A percentile compares a stretch with the other conserved stretches of the same genome.
Conservation (phyloP, 2,888 invertebrate species). For the Diloba caeruleocephala region DNA sequence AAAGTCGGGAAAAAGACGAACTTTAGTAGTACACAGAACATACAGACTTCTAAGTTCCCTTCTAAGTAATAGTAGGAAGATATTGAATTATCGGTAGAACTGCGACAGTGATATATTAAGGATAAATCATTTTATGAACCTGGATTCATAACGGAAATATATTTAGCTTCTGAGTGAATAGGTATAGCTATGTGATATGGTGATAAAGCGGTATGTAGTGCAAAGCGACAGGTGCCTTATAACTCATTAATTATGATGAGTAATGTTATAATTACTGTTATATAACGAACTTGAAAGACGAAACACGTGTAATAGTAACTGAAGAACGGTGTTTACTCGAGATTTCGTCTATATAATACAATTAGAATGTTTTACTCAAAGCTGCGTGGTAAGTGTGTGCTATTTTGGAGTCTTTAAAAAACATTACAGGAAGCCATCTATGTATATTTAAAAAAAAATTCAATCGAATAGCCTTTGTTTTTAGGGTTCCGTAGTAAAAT, state of each 20-base stretch:
- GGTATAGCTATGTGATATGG: constrained; percentile 28
- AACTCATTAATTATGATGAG: constrained; percentile 32
- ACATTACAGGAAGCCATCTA: too few relatives aligned
- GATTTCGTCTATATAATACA: too few relatives aligned
- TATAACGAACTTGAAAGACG: too few relatives aligned
- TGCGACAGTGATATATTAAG: constrained; percentile 25
- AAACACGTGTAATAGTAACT: neutral
- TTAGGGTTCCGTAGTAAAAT: too few relatives aligned
- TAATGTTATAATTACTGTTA: constrained; percentile 20
- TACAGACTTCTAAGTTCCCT: constrained; percentile 1
- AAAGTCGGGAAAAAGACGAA: constrained; percentile 1
- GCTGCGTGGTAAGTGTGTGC: too few relatives aligned
- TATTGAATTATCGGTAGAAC: constrained; percentile 22
- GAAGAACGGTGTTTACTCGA: neutral
- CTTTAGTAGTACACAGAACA: constrained; percentile 5
- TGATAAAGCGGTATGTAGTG: constrained; percentile 32
- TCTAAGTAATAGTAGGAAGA: neutral
- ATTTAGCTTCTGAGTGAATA: constrained; percentile 22
- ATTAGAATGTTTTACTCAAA: too few relatives aligned
- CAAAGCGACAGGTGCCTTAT: constrained; percentile 9
- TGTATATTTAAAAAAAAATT: too few relatives aligned
- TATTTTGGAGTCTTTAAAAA: too few relatives aligned
- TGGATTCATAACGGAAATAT: constrained; percentile 21
- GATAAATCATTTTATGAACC: constrained; percentile 4
- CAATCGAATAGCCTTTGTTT: too few relatives aligned